Conservation (phyloP, 1,140 invertebrate genomes). For the Drosophila pectinifera region DNA sequence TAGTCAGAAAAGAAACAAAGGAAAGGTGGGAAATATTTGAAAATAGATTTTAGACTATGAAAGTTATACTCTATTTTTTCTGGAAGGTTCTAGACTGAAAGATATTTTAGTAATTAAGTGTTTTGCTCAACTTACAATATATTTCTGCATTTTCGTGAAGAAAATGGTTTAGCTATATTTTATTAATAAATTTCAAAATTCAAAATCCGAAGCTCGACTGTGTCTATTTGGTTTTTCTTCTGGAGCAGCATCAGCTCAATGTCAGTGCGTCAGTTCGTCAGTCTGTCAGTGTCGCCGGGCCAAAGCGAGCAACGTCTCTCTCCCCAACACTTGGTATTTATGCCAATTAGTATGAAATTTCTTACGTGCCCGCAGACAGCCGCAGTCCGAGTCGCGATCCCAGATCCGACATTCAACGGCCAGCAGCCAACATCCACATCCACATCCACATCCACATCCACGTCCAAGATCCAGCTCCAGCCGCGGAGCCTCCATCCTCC, state of each 20-base stretch:
- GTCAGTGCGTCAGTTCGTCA: conserved; percentile 67
- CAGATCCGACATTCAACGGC: conserved; percentile 7
- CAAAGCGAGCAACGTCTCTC: conserved; percentile 51
- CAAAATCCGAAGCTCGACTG: not conserved
- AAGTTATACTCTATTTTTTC: no score
- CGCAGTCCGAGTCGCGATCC: conserved; percentile 30
- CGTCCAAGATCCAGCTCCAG: conserved; percentile 28
- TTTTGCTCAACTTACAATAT: no score
- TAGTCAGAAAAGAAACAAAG: no score
- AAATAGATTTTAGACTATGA: no score
- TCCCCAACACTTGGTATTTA: conserved; percentile 84
- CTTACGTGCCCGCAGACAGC: conserved; percentile 82
- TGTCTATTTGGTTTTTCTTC: conserved; percentile 25
- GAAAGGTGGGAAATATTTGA: no score
- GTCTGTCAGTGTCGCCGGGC: conserved; percentile 61
- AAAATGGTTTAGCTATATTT: no score
- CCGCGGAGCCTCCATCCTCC: conserved; percentile 41
- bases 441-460: conserved; percentile 23
- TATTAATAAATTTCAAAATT: no score
- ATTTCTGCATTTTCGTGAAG: no score
- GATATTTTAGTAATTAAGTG: no score
- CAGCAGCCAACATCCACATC: conserved; percentile 21
- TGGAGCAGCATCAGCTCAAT: conserved; percentile 49
- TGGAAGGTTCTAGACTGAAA: no score
- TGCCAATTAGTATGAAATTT: conserved; percentile 85